Base-by-base conservation (phyloP, 2,113 vertebrate species). In the Pterocles gutturalis region DNA sequence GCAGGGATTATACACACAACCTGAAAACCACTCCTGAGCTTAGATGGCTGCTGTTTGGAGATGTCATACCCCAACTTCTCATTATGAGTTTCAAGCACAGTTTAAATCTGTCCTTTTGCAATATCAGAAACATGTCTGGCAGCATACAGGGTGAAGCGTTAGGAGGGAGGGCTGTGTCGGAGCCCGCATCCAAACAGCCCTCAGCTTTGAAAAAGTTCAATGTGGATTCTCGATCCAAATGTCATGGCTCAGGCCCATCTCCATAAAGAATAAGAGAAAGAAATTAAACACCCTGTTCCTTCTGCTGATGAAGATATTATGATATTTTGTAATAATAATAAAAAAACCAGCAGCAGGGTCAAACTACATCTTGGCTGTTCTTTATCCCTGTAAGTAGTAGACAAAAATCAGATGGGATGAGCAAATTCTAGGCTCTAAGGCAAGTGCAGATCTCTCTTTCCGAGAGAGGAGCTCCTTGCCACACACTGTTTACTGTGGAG, bases 211-310 rank as follows among this genome's bases (percentile, higher is more conserved):
- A 84, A 93, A 89, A 22, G 57, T 58, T 87, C n/a, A 18, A 1
- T 18, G 17, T 41, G 31, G 61, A 48, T 12, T 51, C 57, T 84
- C 45, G 10, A 41, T 84, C 60, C 90, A 96, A 84, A 57, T 0
- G 5, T 34, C 8, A 1, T 69, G 86, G 67, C 86, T 95, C 86
- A 29, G 90, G 22, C 53, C 57, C 82, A 49, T 13, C 26, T 33
- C 76, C 53, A 34, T 91, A 69, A 94, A 84, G 92, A 92, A 43
- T 2, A 1, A 66, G 90, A 58, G 41, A 5, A 36, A 79, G 58
- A 83, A 92, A 89, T 94, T 78, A 89, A 93, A 92, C 80, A 87
- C 57, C 24, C 72, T 41, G 53, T 84, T 93, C 83, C 78, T 89
- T 76, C 1, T 14, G 36, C 72, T 28, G n/a, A 89, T 69, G 61